Conservation (phyloP, 2,888 invertebrate species). For the Chloroclystis v-ata region DNA sequence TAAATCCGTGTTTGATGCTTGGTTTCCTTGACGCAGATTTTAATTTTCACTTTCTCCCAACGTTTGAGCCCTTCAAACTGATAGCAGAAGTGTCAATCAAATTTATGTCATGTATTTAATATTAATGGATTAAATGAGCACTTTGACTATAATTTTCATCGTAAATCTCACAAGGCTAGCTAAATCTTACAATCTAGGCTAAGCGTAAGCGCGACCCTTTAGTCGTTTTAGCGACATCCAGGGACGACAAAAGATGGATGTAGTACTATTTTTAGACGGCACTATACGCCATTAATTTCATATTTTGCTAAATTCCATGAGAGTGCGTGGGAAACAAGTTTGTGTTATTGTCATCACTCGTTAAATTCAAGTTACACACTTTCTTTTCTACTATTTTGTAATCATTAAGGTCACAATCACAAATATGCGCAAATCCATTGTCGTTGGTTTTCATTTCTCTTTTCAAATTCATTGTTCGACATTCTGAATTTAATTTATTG, state of each 20-base stretch:
- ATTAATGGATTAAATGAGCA: conserved; percentile 1
- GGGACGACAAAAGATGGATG: no score
- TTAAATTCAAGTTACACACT: conserved; percentile 10
- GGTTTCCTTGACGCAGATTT: neutral
- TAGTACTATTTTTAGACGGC: no score
- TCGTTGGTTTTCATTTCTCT: conserved; percentile 1
- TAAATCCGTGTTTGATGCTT: neutral
- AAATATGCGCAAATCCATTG: conserved; percentile 33
- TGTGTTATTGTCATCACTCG: neutral
- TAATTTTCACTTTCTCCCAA: conserved; percentile 24
- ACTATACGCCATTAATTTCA: no score
- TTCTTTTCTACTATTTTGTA: conserved; percentile 22
- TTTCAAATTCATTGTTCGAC: neutral
- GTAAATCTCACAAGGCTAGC: neutral
- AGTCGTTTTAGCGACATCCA: no score
- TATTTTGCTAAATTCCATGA: neutral
- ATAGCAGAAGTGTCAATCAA: conserved; percentile 42
- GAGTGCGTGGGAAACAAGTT: neutral
- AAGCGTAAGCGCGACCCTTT: no score
- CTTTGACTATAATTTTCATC: conserved; percentile 6
- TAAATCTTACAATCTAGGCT: no score
- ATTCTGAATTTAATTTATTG: conserved; percentile 4
- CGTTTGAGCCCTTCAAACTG: conserved; percentile 38
- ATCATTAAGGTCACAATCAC: conserved; percentile 25
- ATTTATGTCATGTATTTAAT: conserved; percentile 30